Conservation (phyloP, 2,888 invertebrate species). For the Schizotus pectinicornis region DNA sequence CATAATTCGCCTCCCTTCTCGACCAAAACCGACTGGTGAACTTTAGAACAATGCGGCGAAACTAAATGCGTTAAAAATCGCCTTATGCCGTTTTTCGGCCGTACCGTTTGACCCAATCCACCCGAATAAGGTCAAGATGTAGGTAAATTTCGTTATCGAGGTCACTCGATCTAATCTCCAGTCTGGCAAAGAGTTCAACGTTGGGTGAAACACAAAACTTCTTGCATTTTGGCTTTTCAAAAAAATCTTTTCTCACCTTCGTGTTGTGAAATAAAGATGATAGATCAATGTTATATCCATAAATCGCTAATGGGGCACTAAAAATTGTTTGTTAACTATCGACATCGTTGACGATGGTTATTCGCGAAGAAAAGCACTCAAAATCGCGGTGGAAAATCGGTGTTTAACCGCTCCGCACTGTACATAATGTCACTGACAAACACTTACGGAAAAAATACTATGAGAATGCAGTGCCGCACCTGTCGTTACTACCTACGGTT, state of each 20-base stretch:
- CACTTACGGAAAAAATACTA: constrained; percentile 17
- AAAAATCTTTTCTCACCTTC: neutral
- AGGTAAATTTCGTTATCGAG: constrained; percentile 1
- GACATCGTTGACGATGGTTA: no score
- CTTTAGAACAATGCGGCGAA: constrained; percentile 13
- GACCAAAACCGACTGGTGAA: constrained; percentile 7
- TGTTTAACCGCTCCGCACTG: no score
- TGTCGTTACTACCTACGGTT: constrained; percentile 43
- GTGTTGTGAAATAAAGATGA: no score
- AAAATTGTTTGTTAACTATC: no score
- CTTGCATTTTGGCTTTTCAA: neutral
- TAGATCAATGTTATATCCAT: no score
- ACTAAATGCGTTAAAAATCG: no score
- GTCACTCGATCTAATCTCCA: constrained; percentile 3
- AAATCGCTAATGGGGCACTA: no score
- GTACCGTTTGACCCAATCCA: neutral
- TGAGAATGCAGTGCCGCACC: constrained; percentile 46
- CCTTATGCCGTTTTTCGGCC: neutral
- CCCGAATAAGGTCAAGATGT: constrained; percentile 1
- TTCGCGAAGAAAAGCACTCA: no score
- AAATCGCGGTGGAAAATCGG: no score
- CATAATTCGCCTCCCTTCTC: constrained; percentile 19
- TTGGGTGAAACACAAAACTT: neutral
- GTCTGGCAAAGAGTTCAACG: neutral
- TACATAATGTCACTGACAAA: no score